These are phyloP conservation scores for Peromyscus attwateri DNA, from an alignment of 2,797 vertebrate species.

Conservation along the genomic window DNA sequence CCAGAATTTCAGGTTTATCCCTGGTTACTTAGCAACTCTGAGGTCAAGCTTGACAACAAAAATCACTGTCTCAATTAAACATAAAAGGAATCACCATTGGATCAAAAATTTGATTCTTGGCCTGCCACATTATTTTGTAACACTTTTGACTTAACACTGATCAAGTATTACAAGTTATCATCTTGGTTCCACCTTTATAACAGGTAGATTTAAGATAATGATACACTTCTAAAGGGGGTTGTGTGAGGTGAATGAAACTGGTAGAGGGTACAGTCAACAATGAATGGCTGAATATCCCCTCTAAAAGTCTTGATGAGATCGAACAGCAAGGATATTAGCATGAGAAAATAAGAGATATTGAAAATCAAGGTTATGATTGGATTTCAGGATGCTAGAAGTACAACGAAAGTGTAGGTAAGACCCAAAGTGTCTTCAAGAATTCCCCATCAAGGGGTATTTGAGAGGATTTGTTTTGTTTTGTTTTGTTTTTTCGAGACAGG, in stretches of 20 bases:
- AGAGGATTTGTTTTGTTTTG: too few relatives aligned
- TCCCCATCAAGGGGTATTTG: accelerated
- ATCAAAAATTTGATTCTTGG: background rate
- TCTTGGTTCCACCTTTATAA: background rate
- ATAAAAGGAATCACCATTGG: background rate
- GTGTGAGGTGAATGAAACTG: background rate
- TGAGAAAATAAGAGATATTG: background rate
- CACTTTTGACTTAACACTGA: background rate
- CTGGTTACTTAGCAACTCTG: background rate
- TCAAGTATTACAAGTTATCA: background rate
- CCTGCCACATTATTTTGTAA: background rate
- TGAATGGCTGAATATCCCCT: background rate
- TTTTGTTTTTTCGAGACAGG: too few relatives aligned
- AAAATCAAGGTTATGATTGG: background rate
- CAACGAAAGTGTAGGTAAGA: background rate
- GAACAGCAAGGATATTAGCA: background rate
- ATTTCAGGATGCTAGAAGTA: too few relatives aligned
- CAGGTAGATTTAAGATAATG: background rate
- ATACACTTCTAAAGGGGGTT: background rate
- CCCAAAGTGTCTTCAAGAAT: background rate
- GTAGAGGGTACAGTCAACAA: background rate
- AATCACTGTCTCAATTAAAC: background rate
- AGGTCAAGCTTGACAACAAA: too few relatives aligned
- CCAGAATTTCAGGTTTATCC: background rate
- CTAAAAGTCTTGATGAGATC: background rate